Evolutionary conservation across 2,888 invertebrate species (phyloP).

Genomic region (Watsonalla binaria): DNA sequence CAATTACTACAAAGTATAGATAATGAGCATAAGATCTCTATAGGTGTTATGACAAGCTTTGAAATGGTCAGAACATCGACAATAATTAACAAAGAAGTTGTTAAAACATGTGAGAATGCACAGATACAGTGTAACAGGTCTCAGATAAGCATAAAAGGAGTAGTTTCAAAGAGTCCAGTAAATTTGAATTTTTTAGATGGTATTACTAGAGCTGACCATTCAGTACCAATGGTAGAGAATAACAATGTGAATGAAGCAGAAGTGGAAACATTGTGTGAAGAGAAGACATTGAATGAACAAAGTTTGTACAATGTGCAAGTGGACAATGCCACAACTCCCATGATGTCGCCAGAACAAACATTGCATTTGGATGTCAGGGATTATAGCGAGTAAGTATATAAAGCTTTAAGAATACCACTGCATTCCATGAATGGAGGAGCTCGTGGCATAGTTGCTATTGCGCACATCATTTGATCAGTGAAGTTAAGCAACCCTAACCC

Average conservation of each 20-base stretch:
- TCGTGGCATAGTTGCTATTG: too few species aligned
- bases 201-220: constrained; percentile 40
- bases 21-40: constrained; percentile 79
- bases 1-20: constrained; percentile 51
- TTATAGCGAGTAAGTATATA: constrained; percentile 65
- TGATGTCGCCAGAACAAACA: constrained; percentile 68
- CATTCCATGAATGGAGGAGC: too few species aligned
- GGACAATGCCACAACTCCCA: constrained; percentile 67
- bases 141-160: constrained; percentile 64
- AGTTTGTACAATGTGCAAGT: constrained; percentile 68
- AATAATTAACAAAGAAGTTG: constrained; percentile 61
- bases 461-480: too few species aligned
- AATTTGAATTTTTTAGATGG: constrained; percentile 68
- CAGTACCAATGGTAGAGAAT: constrained; percentile 13
- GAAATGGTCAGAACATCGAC: constrained; percentile 78
- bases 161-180: constrained; percentile 43
- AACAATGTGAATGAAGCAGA: constrained; percentile 9
- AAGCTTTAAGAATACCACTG: background rate
- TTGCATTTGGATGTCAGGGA: constrained; percentile 68
- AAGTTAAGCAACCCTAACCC: too few species aligned
- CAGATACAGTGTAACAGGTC: constrained; percentile 68
- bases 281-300: constrained; percentile 66
- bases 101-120: constrained; percentile 49
- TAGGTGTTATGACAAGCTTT: constrained; percentile 86
- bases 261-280: constrained; percentile 38